Evolutionary conservation across 30 jellyfish, hydroid and myxozoan genomes (phyloP), one percentile per base, ranked within the genome.

Genomic region (Rhopilema esculentum): DNA sequence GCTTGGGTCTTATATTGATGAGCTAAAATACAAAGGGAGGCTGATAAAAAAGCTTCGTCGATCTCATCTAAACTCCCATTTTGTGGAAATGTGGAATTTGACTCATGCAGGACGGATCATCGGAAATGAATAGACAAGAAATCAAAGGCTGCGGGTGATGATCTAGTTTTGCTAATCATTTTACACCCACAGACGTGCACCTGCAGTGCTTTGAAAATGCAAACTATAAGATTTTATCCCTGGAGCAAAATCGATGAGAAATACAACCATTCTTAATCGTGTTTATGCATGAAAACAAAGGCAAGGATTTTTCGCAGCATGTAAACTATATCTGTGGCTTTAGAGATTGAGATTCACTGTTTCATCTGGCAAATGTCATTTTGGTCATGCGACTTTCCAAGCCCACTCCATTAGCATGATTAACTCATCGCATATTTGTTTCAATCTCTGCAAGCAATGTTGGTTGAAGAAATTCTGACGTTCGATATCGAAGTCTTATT

Each of bases 171-270:
- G 57, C n/a, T 64, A 63, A 80, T 33, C 32, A 66, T 48, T 80
- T 80, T 66, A 80, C 90, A 64, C 82, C 81, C 90, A 66, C 82
- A 80, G 90, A 80, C 82, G 53, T 68, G 26, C 90, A 80, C 90
- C 90, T 80, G 90, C 82, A 31, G 82, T 15, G 90, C 80, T 68
- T 27, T 31, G 68, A 49, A 80, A 52, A 22, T 30, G 75, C 40
- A 30, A 33, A 61, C 79, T 57, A 8, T 4, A 76, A 26, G 30
- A 17, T 53, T 31, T 66, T 61, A 80, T 80, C 82, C 68, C 61
- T 24, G 73, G 70, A 49, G 82, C 90, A 29, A 65, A 79, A 80
- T 80, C 82, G 82, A 80, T 80, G 90, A 80, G 90, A 80, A 66
- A 64, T 63, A 63, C 40, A 64, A 63, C 90, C 82, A 16, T 30